Conservation (phyloP, 2,888 invertebrate genomes). For the Mythimna vitellina region DNA sequence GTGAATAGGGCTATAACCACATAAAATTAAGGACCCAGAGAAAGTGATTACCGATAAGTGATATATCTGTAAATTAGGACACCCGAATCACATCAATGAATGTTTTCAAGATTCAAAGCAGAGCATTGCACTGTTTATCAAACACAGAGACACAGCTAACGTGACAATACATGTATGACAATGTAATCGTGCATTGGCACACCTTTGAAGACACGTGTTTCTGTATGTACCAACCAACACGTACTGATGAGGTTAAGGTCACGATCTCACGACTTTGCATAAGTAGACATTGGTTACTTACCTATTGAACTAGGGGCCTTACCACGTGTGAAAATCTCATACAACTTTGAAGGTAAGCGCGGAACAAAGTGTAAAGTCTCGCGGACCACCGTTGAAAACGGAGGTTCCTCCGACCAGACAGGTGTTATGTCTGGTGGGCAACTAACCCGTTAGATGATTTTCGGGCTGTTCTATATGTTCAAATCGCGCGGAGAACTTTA, state of each 20-base stretch:
- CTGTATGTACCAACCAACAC: background rate
- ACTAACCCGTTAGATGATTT: no score
- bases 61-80: background rate
- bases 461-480: no score
- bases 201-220: constrained; percentile 29
- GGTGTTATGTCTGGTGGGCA: no score
- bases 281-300: constrained; percentile 2
- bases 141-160: background rate
- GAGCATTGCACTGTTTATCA: background rate
- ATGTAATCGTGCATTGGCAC: constrained; percentile 27
- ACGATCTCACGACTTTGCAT: constrained; percentile 39
- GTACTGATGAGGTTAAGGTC: constrained; percentile 39
- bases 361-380: no score
- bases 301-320: background rate
- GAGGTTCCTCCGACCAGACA: no score
- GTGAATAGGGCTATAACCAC: no score
- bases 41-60: background rate
- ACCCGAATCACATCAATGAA: background rate
- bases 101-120: constrained; percentile 13
- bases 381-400: no score
- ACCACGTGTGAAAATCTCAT: no score
- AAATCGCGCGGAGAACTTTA: no score
- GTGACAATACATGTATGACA: constrained; percentile 33
- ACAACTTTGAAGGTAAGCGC: no score
- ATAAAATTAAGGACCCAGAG: no score